Percentiles rank a stretch among this genome's conserved stretches.
Conservation (phyloP, 1,140 invertebrate genomes). For the Drosophila elegans region DNA sequence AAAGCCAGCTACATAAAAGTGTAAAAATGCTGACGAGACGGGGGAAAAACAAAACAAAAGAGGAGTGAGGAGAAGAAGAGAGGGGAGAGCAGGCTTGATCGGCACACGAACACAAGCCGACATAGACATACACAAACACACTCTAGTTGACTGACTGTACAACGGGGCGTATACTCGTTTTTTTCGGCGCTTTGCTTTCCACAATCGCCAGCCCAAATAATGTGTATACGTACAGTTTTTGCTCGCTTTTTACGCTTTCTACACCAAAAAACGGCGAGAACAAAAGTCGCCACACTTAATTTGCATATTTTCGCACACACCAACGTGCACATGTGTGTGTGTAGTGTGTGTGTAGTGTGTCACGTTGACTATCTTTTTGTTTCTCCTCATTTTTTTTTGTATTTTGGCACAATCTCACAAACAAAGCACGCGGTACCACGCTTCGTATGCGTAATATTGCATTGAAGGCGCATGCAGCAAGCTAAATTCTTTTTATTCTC, state of each 20-base stretch:
- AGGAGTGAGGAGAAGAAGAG: conserved; percentile 16
- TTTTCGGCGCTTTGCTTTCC: conserved; percentile 68
- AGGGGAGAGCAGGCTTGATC: conserved; percentile 48
- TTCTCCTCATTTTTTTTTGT: conserved; percentile 38
- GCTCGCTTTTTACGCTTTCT: conserved; percentile 74
- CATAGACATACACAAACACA: conserved; percentile 2
- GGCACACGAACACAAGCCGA: conserved; percentile 9
- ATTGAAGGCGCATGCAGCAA: conserved; percentile 52
- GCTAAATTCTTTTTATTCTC: conserved; percentile 35
- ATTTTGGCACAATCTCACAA: conserved; percentile 38
- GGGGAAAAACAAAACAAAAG: conserved; percentile 34
- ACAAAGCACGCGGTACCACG: conserved; percentile 56
- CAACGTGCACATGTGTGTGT: conserved; percentile 27
- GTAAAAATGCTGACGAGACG: conserved; percentile 71
- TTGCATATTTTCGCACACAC: conserved; percentile 77
- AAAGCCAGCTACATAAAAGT: conserved; percentile 75
- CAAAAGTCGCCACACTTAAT: conserved; percentile 79
- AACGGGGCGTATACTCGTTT: conserved; percentile 77
- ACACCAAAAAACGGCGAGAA: conserved; percentile 56
- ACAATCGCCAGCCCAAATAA: conserved; percentile 64
- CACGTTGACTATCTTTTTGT: conserved; percentile 72
- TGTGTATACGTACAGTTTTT: conserved; percentile 61
- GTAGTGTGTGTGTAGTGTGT: conserved; percentile 52
- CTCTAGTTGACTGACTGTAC: conserved; percentile 63
- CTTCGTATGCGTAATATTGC: conserved; percentile 79